Conservation (phyloP, 2,888 invertebrate genomes). For the Anoncus sp. region DNA sequence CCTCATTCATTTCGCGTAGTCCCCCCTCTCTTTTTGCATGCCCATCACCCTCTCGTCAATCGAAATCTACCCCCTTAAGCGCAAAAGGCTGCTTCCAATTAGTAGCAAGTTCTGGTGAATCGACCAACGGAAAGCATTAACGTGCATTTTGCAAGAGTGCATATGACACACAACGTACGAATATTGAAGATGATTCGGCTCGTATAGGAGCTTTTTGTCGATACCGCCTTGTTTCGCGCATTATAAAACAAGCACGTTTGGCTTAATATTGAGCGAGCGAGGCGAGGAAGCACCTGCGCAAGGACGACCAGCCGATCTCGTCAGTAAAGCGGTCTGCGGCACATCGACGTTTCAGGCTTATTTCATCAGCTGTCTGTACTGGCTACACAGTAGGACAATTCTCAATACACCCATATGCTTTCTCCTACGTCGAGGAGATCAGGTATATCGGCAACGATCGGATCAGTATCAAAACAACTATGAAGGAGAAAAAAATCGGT, state of each 20-base stretch:
- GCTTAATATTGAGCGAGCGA: neutral
- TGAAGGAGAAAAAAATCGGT: no score
- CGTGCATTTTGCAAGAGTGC: neutral
- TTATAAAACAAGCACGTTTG: neutral
- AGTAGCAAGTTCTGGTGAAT: slow-evolving; percentile 67
- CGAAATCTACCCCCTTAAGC: slow-evolving; percentile 73
- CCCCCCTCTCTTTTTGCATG: slow-evolving; percentile 6
- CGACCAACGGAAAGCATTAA: slow-evolving; percentile 53
- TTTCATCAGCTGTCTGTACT: neutral
- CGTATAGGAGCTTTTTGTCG: neutral
- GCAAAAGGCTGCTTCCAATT: slow-evolving; percentile 70
- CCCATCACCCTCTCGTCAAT: slow-evolving; percentile 65
- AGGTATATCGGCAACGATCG: no score
- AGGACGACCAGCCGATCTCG: slow-evolving; percentile 45
- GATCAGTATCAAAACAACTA: no score
- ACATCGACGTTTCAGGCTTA: neutral
- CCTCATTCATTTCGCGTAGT: slow-evolving; percentile 33
- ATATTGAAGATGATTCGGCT: slow-evolving; percentile 18
- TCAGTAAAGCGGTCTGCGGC: slow-evolving; percentile 40
- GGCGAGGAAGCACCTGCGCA: slow-evolving; percentile 28
- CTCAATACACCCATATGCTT: no score
- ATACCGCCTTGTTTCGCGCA: slow-evolving; percentile 11
- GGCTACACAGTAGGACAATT: no score
- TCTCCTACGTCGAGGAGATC: no score
- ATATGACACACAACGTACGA: slow-evolving; percentile 11